Evolutionary conservation across 2,113 vertebrate species (phyloP).

Genomic region (Actinemys pallida): DNA sequence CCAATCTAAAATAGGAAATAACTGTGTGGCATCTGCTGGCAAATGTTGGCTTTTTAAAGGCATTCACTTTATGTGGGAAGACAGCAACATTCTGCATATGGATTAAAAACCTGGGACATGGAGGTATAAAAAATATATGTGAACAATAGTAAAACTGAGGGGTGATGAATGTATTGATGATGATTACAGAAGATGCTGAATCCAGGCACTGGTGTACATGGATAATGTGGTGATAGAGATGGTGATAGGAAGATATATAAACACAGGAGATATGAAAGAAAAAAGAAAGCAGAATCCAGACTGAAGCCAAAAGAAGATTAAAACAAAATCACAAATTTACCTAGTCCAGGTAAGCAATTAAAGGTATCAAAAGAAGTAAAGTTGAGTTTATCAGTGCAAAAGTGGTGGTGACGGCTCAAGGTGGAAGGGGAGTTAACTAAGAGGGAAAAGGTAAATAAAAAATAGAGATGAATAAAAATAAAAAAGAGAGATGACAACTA

Average conservation of each 20-base stretch:
- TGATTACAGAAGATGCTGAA: not conserved
- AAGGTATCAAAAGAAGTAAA: not conserved
- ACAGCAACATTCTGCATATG: not conserved
- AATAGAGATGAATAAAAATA: not conserved
- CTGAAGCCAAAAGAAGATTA: not conserved
- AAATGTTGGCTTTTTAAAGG: not conserved
- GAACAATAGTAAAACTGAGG: not conserved
- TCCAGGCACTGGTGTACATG: not conserved
- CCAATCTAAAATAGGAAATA: not conserved
- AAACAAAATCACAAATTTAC: not conserved
- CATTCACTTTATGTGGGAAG: not conserved
- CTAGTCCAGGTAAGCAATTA: fast-evolving
- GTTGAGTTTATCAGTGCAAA: not conserved
- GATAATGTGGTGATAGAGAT: not conserved
- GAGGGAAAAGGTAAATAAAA: not conserved
- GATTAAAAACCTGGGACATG: not conserved
- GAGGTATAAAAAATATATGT: not conserved
- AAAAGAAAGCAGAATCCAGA: not conserved
- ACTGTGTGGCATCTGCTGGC: not conserved
- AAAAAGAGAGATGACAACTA: not conserved
- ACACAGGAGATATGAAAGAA: not conserved
- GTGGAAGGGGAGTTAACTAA: not conserved
- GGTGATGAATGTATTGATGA: not conserved
- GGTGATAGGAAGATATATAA: not conserved
- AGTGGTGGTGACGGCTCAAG: not conserved